phyloP scores from a whole-genome alignment of 1,140 invertebrate species.

The Pogonus chalceus region DNA sequence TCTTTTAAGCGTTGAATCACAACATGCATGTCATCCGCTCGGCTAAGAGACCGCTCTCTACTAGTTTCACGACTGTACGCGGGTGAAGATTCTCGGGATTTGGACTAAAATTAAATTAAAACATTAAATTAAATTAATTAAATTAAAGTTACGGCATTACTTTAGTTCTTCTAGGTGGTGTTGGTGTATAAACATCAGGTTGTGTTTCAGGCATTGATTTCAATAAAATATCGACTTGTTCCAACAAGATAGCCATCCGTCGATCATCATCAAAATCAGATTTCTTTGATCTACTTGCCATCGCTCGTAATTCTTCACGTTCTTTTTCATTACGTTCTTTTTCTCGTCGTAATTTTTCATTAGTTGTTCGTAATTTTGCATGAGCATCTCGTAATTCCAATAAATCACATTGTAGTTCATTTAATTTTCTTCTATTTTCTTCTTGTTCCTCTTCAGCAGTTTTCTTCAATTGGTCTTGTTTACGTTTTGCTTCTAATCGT shows the following conservation, averaged over 20 bases:
- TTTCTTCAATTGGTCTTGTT: conserved; percentile 74
- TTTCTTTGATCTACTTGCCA: conserved; percentile 40
- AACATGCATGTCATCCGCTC: conserved; percentile 27
- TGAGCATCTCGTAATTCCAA: conserved; percentile 82
- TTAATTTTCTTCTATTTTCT: conserved; percentile 75
- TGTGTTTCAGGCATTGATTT: conserved; percentile 54
- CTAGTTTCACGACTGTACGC: conserved; percentile 35
- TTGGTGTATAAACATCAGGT: conserved; percentile 38
- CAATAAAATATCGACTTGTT: conserved; percentile 66
- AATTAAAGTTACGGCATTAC: conserved; percentile 24
- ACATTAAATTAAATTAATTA: conserved; percentile 9
- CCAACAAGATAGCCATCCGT: conserved; percentile 56
- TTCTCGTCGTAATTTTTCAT: conserved; percentile 79
- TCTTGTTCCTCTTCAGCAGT: conserved; percentile 80
- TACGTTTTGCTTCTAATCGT: conserved; percentile 72
- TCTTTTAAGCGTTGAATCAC: conserved; percentile 37
- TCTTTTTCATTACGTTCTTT: conserved; percentile 77
- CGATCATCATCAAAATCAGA: conserved; percentile 52
- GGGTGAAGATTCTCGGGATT: conserved; percentile 51
- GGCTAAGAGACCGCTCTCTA: conserved; percentile 20
- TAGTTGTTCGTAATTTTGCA: conserved; percentile 82
- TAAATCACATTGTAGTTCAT: conserved; percentile 75
- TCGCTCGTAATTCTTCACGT: conserved; percentile 53
- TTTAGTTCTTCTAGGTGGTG: conserved; percentile 45
- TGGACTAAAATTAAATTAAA: conserved; percentile 22